Evolutionary conservation across 2,113 vertebrate genomes (phyloP), one percentile per base, ranked within the genome.

Genomic region (Anolis sagrei): DNA sequence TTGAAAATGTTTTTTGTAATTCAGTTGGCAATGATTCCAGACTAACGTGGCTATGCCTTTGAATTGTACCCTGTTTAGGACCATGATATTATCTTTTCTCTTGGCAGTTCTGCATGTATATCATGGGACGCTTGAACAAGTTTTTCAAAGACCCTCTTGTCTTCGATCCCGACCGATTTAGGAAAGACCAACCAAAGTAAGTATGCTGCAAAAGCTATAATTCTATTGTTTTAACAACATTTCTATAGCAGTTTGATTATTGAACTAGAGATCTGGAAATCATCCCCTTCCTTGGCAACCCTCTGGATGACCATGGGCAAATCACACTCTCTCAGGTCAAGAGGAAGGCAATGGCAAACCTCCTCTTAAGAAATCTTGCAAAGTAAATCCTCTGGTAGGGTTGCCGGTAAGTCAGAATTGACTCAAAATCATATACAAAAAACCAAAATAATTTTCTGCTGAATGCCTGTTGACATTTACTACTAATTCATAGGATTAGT

Each of bases 141-240:
- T 98, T 97, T 94, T 99, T 98, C 86, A 96, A 97, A 89, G 97
- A 98, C 83, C 97, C 98, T 0, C 87, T 98, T 90, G 96, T 75
- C 72, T 99, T 99, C 91, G 96, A 99, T 90, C 98, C 98, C 0
- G 97, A 98, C 34, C 97, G 97, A 94, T 99, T 98, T 88, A 87
- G 97, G 89, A 96, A 97, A 61, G 96, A 97, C 87, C 97, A 97
- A 74, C 95, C 97, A 18, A 98, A 97, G 98, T 99, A 95, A 97
- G 96, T 80, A 61, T 86, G 44, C 83, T 86, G 48, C 62, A 13
- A n/a, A 70, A 70, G 34, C 69, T 34, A 34, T 34, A 14, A 19
- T 7, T 70, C 19, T 14, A 44, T 44, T 44, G 39, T 19, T 70
- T 70, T 70, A 70, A 70, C 32, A 19, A 19, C 19, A 70, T 34